Percentiles rank a stretch among this genome's conserved stretches.
Evolutionary conservation across 2,113 vertebrate genomes (phyloP).

Genomic region (Xiphorhynchus elegans): DNA sequence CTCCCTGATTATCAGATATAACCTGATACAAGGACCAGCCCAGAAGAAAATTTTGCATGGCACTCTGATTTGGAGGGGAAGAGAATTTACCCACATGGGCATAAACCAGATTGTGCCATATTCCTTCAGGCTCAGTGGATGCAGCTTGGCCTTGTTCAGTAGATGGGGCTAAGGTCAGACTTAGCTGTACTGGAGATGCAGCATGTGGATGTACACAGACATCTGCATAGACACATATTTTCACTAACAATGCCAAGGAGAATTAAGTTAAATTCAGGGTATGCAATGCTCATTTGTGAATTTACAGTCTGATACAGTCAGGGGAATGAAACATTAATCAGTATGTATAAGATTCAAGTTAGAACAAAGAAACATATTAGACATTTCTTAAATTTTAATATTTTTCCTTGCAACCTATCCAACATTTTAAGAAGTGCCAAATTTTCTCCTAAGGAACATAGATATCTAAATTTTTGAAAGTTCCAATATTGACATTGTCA

Average conservation of each 20-base stretch:
- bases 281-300: neutral
- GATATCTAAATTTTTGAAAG: neutral
- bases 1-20: neutral
- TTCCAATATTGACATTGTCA: neutral
- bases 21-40: neutral
- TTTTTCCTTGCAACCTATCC: neutral
- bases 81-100: neutral
- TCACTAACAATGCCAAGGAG: neutral
- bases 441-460: neutral
- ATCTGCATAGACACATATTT: neutral
- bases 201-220: neutral
- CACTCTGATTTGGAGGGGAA: neutral
- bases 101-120: neutral
- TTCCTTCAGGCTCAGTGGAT: neutral
- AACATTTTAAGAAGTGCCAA: neutral
- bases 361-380: neutral
- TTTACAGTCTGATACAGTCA: neutral
- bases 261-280: neutral
- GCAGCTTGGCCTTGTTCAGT: neutral
- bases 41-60: neutral
- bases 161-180: neutral
- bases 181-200: neutral
- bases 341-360: fast-evolving
- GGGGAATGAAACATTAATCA: neutral
- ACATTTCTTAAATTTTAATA: neutral